Evolutionary conservation across 2,888 invertebrate genomes (phyloP), one percentile per base, ranked within the genome.

Genomic region (Pristionchus fissidentatus): DNA sequence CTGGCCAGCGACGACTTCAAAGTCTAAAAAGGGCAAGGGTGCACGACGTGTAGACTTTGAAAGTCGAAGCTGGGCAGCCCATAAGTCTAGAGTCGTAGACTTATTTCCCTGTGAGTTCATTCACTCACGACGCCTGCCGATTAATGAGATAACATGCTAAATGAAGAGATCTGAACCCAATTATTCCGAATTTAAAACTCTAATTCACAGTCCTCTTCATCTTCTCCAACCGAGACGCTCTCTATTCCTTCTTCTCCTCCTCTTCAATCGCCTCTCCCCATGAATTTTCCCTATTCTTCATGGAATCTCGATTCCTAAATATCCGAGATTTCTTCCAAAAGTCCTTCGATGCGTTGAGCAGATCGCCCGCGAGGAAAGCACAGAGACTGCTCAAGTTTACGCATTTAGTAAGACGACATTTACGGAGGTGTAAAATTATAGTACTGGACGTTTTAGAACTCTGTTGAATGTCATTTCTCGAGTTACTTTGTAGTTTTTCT

Each of bases 241-340:
- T 78, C 78, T 78, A 43, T 38, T 2, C 19, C 13, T 78, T 32
- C 32, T 38, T 78, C 8, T 55, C 78, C 32, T 78, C 78, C 19
- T n/a, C 55, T n/a, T 35, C 15, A n/a, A 35, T 35, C 55, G n/a
- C 55, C 7, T 55, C 32, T 38, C 78, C 46, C 52, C 15, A 78
- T 52, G 78, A 78, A 55, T 55, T 55, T 55, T 55, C 55, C 22
- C 35, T 78, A 55, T 78, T 78, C n/a, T 78, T 78, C 38, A 78
- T 78, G 52, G 78, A 78, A 38, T 35, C 52, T 38, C 55, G 26
- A 1, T 52, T 41, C 26, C n/a, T n/a, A 10, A 35, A 52, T 35
- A 78, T 78, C 32, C 22, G 55, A 10, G 38, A 55, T 38, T 78
- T 78, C 55, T 78, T 78, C n/a, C 52, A 78, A 41, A 43, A 38